Evolutionary conservation across 2,797 vertebrate species (phyloP).

Genomic region (Sylvilagus floridanus): DNA sequence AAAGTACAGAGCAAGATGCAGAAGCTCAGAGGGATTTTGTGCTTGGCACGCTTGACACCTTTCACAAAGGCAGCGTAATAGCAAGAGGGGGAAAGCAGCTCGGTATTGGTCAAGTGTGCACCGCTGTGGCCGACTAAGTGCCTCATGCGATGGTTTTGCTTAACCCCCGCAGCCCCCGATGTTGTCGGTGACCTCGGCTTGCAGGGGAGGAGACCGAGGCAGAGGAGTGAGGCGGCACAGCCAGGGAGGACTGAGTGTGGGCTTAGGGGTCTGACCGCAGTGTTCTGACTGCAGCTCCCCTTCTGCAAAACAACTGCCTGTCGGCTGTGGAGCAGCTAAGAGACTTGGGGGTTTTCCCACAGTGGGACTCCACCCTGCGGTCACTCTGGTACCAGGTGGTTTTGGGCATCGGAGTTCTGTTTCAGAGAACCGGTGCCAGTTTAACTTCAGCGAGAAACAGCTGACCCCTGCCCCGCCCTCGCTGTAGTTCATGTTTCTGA

Average conservation of each 20-base stretch:
- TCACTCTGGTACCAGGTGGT: fast-evolving
- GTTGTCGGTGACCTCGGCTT: neutral
- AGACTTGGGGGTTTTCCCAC: no score
- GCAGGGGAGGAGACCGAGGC: fast-evolving
- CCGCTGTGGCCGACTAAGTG: fast-evolving
- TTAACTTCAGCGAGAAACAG: neutral
- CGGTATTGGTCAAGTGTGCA: fast-evolving
- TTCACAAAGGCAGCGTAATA: fast-evolving
- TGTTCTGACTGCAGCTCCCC: fast-evolving
- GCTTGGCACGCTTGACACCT: neutral
- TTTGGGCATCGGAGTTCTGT: no score
- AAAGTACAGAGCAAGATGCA: neutral
- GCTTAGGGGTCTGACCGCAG: fast-evolving
- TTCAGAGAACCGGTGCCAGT: neutral
- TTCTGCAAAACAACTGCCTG: fast-evolving
- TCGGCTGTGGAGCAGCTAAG: fast-evolving
- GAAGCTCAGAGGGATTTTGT: neutral
- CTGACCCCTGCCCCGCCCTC: no score
- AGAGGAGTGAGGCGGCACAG: fast-evolving
- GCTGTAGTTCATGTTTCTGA: neutral
- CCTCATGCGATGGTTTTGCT: fast-evolving
- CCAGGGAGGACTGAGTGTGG: neutral
- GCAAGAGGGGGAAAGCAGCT: neutral
- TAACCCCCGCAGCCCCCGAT: fast-evolving
- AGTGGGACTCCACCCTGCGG: fast-evolving